Evolutionary conservation across 1,140 invertebrate genomes (phyloP).

Genomic region (Drosophila arizonae): DNA sequence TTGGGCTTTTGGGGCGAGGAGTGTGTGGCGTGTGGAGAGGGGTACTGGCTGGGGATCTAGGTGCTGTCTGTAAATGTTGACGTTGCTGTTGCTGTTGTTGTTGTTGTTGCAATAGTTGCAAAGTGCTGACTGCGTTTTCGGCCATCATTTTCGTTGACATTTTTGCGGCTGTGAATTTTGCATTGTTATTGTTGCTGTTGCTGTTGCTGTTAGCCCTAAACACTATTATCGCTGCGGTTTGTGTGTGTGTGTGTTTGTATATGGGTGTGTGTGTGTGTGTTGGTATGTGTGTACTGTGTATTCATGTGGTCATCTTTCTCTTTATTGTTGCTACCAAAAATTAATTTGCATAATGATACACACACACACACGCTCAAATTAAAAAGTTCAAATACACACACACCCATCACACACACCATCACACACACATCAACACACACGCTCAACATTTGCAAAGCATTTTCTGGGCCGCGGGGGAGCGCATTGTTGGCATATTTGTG

Average conservation of each 20-base stretch:
- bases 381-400: neutral
- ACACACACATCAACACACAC: slow-evolving; percentile 6
- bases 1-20: neutral
- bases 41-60: no score
- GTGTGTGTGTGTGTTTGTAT: slow-evolving; percentile 14
- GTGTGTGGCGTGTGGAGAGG: no score
- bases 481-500: slow-evolving; percentile 25
- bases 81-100: slow-evolving; percentile 1
- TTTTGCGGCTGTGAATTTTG: slow-evolving; percentile 54
- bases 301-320: slow-evolving; percentile 43
- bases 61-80: neutral
- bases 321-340: slow-evolving; percentile 70
- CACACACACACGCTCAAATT: neutral
- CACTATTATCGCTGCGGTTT: slow-evolving; percentile 58
- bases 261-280: slow-evolving; percentile 13
- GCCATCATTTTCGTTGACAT: slow-evolving; percentile 75
- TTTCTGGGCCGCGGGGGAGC: neutral
- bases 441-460: slow-evolving; percentile 20
- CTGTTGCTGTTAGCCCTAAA: slow-evolving; percentile 51
- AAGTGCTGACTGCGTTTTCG: slow-evolving; percentile 76
- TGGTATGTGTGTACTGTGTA: neutral
- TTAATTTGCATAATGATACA: slow-evolving; percentile 76
- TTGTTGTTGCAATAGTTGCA: slow-evolving; percentile 64
- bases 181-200: slow-evolving; percentile 31
- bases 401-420: slow-evolving; percentile 11